phyloP scores from a whole-genome alignment of 1,140 invertebrate species.

The Condylostylus longicornis region DNA sequence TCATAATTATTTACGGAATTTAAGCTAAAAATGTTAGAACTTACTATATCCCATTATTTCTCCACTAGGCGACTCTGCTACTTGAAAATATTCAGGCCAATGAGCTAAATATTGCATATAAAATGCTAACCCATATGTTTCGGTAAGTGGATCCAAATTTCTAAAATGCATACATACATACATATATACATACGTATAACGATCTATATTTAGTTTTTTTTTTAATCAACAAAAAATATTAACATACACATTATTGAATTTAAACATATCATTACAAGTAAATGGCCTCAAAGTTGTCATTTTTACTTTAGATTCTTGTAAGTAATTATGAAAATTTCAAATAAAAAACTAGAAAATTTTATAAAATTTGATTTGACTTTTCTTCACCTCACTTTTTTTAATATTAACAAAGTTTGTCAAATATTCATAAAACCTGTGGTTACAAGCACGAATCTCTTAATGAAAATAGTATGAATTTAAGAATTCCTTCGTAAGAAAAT shows the following conservation, averaged over 20 bases:
- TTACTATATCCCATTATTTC: constrained; percentile 98
- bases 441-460: no score
- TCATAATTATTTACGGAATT: not conserved
- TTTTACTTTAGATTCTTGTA: no score
- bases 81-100: constrained; percentile 99
- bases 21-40: constrained; percentile 26
- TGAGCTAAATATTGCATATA: constrained; percentile 95
- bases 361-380: no score
- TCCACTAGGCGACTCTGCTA: constrained; percentile 84
- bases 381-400: no score
- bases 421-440: no score
- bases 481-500: no score
- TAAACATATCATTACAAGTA: constrained; percentile 86
- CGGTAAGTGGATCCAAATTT: constrained; percentile 91
- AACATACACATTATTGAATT: constrained; percentile 90
- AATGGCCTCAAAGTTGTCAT: constrained; percentile 92
- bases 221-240: not conserved
- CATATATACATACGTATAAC: not conserved
- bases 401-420: no score
- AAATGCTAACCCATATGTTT: constrained; percentile 94
- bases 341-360: no score
- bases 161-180: constrained; percentile 39
- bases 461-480: no score
- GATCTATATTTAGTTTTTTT: constrained; percentile 9
- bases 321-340: no score